Percentiles rank a stretch among this genome's conserved stretches.
Conservation (phyloP, 2,113 vertebrate genomes). For the Pagrus major region DNA sequence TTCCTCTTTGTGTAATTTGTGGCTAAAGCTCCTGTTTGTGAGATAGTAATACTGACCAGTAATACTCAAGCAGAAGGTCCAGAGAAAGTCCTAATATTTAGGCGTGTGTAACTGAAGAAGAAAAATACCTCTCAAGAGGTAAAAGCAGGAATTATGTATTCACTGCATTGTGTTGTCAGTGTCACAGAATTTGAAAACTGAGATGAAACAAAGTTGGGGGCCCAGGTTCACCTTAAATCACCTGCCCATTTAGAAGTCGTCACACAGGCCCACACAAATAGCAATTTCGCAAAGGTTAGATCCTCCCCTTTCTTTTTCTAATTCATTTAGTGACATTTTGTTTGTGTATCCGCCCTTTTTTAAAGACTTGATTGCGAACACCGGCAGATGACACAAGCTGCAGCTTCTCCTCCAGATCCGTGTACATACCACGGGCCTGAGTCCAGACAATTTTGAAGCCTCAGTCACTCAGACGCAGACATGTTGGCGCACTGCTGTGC, state of each 20-base stretch:
- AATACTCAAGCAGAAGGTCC: neutral
- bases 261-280: neutral
- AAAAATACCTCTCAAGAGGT: no score
- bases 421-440: neutral
- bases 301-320: neutral
- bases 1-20: neutral
- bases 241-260: neutral
- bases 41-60: no score
- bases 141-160: no score
- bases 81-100: neutral
- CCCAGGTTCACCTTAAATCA: neutral
- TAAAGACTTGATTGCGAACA: neutral
- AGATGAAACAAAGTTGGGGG: neutral
- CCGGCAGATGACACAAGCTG: neutral
- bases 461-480: conserved; percentile 10
- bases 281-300: conserved; percentile 38
- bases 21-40: no score
- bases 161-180: no score
- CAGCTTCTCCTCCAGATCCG: neutral
- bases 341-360: conserved; percentile 11
- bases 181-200: no score
- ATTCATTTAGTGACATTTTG: conserved; percentile 24
- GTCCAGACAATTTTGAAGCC: conserved; percentile 1
- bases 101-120: no score
- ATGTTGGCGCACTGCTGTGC: conserved; percentile 26